Conservation (phyloP, 2,888 invertebrate genomes). For the Bhutanitis thaidina region DNA sequence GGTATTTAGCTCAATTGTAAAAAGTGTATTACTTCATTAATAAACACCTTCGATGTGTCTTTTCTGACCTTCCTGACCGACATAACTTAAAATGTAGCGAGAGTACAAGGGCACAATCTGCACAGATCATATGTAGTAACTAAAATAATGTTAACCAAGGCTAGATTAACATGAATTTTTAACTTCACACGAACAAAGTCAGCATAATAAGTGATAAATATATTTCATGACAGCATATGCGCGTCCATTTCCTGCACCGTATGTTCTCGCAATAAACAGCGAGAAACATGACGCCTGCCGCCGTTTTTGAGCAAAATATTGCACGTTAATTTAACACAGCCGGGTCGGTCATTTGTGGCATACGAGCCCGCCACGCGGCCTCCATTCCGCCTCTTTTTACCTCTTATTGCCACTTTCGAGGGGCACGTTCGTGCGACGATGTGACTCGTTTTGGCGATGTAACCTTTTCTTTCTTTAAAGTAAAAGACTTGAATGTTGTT, state of each 20-base stretch:
- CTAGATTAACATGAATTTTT: too few relatives aligned
- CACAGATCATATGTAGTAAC: too few relatives aligned
- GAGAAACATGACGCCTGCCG: slow-evolving; percentile 71
- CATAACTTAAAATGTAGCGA: too few relatives aligned
- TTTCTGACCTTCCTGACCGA: too few relatives aligned
- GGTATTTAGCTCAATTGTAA: too few relatives aligned
- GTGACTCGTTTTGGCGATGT: slow-evolving; percentile 45
- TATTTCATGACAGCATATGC: slow-evolving; percentile 11
- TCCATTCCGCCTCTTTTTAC: slow-evolving; percentile 39
- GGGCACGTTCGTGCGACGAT: slow-evolving; percentile 41
- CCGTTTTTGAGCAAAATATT: slow-evolving; percentile 76
- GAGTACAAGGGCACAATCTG: too few relatives aligned
- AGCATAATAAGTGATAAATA: too few relatives aligned
- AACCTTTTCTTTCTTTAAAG: slow-evolving; percentile 27
- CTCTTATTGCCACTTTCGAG: slow-evolving; percentile 37
- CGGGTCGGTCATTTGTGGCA: slow-evolving; percentile 62
- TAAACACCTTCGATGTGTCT: too few relatives aligned
- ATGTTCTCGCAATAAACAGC: slow-evolving; percentile 54
- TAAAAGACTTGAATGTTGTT: neutral
- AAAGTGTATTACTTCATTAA: too few relatives aligned
- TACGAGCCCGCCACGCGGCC: slow-evolving; percentile 28
- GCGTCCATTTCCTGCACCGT: slow-evolving; percentile 33
- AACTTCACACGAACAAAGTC: too few relatives aligned
- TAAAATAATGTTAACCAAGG: too few relatives aligned
- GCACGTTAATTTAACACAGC: slow-evolving; percentile 77